phyloP scores from a whole-genome alignment of 2,797 vertebrate genomes.

The Mastacembelus armatus region DNA sequence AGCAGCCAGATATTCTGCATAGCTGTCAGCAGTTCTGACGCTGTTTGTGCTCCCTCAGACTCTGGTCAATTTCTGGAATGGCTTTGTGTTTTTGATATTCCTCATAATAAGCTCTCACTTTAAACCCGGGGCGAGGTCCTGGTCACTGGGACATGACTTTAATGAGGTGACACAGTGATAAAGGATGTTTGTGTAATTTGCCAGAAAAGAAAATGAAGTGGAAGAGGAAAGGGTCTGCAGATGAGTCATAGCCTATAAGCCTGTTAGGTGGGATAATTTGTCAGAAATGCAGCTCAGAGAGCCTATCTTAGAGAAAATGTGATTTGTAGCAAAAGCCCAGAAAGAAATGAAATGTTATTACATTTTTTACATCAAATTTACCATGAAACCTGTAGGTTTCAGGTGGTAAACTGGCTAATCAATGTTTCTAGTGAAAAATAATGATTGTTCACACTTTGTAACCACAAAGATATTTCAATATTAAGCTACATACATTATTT shows the following conservation, averaged over 20 bases:
- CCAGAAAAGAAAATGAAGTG: conserved; percentile 58
- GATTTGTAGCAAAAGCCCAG: conserved; percentile 34
- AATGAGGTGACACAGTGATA: conserved; percentile 62
- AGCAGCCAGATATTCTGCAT: conserved; percentile 69
- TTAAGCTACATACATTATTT: conserved; percentile 9
- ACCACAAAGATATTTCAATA: conserved; percentile 18
- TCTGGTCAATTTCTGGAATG: conserved; percentile 61
- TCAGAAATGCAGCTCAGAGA: conserved; percentile 63
- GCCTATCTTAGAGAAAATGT: conserved; percentile 44
- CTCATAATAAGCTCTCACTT: conserved; percentile 73
- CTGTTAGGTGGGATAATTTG: conserved; percentile 68
- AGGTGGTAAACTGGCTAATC: conserved; percentile 25
- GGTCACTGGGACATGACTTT: conserved; percentile 57
- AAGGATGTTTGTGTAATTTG: conserved; percentile 66
- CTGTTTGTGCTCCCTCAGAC: conserved; percentile 69
- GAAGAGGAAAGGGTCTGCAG: conserved; percentile 48
- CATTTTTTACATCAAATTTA: conserved; percentile 29
- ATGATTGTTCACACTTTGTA: conserved; percentile 2
- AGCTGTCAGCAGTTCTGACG: conserved; percentile 74
- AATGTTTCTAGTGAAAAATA: conserved; percentile 7
- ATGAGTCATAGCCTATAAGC: conserved; percentile 73
- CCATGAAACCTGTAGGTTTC: conserved; percentile 16
- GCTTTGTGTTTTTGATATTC: conserved; percentile 69
- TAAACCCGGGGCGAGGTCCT: conserved; percentile 49
- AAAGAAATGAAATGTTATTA: conserved; percentile 36